A percentile compares a stretch with the other conserved stretches of the same genome.
These are phyloP conservation scores for Hydraecia micacea DNA, from an alignment of 2,888 invertebrate genomes.

Conservation along the genomic window DNA sequence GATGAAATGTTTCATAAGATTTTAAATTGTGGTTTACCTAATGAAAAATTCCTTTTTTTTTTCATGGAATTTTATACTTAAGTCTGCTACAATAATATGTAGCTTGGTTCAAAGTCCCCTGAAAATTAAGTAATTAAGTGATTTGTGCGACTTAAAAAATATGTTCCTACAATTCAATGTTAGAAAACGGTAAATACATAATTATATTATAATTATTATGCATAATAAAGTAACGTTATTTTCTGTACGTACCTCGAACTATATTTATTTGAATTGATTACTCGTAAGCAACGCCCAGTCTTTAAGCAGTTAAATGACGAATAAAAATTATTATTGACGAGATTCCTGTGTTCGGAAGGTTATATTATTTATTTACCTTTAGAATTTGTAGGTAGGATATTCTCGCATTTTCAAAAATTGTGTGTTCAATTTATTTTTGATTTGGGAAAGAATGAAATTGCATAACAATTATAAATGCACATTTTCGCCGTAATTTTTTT, in stretches of 20 bases:
- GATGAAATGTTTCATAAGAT: conserved; percentile 27
- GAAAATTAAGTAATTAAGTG: background rate
- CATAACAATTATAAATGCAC: background rate
- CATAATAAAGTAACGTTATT: background rate
- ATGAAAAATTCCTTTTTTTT: conserved; percentile 14
- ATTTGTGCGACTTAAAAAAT: background rate
- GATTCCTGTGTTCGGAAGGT: background rate
- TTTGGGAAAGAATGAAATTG: background rate
- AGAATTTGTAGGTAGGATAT: background rate
- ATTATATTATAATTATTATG: background rate
- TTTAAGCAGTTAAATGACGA: background rate
- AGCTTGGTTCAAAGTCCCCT: background rate
- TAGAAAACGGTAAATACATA: background rate
- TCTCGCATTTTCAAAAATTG: background rate
- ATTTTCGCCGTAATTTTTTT: background rate
- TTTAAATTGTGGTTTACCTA: conserved; percentile 13
- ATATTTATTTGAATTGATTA: background rate
- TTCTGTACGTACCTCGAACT: background rate
- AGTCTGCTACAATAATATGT: background rate
- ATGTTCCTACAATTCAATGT: background rate
- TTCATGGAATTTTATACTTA: background rate
- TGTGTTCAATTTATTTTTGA: background rate
- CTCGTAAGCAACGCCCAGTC: too few relatives aligned
- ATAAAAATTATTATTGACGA: background rate
- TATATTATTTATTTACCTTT: background rate